A percentile compares a stretch with the other conserved stretches of the same genome.
Conservation (phyloP, 1,140 invertebrate genomes). For the Lamellibrachia luymesi region DNA sequence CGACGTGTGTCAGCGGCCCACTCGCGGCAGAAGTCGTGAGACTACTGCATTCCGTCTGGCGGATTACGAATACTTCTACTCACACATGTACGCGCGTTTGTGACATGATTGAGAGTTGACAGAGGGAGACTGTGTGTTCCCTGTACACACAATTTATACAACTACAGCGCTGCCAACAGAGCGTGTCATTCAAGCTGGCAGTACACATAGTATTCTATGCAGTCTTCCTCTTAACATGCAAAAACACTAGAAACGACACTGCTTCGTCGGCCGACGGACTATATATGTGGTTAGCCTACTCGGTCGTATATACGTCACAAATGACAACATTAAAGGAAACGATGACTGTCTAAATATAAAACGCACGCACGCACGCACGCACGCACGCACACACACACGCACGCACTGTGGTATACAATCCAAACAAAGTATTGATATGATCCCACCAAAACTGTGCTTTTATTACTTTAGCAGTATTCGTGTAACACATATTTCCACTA, state of each 20-base stretch:
- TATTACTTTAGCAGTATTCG: no score
- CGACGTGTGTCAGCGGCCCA: neutral
- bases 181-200: neutral
- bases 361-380: no score
- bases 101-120: neutral
- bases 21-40: neutral
- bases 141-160: neutral
- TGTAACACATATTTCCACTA: no score
- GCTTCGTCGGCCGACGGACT: no score
- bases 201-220: neutral
- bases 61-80: neutral
- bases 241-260: no score
- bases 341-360: no score
- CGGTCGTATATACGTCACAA: neutral
- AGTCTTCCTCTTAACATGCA: neutral
- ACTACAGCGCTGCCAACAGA: neutral
- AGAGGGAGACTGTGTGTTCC: neutral
- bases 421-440: no score
- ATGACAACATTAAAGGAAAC: neutral
- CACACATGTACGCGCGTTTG: neutral
- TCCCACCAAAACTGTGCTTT: no score
- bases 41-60: neutral
- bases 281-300: neutral
- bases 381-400: no score
- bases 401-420: no score